phyloP scores from a whole-genome alignment of 2,113 vertebrate genomes.

The Bos javanicus region DNA sequence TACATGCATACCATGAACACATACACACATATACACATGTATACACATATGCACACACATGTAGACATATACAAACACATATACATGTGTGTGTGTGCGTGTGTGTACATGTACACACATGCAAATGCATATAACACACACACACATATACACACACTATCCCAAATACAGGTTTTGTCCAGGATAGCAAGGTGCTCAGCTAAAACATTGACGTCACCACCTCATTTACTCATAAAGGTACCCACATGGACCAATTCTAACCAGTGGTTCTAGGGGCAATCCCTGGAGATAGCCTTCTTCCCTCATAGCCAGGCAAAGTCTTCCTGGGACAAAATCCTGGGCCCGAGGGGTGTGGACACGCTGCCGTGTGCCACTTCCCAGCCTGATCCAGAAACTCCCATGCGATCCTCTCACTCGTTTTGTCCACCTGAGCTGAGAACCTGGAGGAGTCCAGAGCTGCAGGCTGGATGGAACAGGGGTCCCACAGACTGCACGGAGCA shows the following conservation, averaged over 20 bases:
- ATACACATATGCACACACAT: not conserved
- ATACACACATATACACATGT: rapidly evolving
- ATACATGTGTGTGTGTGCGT: rapidly evolving
- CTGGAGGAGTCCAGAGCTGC: not conserved
- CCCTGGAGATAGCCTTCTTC: not conserved
- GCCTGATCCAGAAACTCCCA: not conserved
- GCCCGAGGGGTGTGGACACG: rapidly evolving
- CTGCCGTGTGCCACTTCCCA: not conserved
- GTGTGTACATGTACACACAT: rapidly evolving
- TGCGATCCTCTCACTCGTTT: rapidly evolving
- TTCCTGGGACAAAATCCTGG: not conserved
- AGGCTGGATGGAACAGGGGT: not conserved
- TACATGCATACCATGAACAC: not conserved
- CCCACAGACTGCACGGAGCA: not conserved
- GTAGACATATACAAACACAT: not conserved
- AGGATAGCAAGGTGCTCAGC: not conserved
- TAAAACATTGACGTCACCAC: not conserved
- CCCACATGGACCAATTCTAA: not conserved
- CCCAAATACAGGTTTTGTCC: not conserved
- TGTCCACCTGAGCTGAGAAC: not conserved
- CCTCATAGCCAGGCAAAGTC: not conserved
- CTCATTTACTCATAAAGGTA: not conserved
- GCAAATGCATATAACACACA: rapidly evolving
- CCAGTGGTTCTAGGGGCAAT: not conserved
- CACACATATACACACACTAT: rapidly evolving